These are phyloP conservation scores for Aphidius gifuensis DNA, from an alignment of 1,140 invertebrate species.

Conservation along the genomic window DNA sequence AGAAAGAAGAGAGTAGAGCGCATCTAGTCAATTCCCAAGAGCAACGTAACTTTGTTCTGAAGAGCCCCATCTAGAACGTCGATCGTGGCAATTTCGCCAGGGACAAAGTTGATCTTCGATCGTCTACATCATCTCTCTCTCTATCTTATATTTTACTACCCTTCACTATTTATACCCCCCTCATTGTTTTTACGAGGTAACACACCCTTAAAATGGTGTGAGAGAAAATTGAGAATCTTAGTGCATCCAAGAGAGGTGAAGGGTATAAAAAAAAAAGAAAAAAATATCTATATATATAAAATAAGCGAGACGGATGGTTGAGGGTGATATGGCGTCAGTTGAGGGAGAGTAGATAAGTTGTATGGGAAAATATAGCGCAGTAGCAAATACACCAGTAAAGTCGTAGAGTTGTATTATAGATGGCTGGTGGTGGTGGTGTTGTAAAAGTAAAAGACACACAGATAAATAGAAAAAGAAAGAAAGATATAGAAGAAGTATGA, in stretches of 20 bases:
- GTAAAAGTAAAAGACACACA: too few relatives aligned
- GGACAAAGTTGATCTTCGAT: slow-evolving; percentile 26
- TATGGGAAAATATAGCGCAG: neutral
- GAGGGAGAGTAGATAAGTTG: slow-evolving; percentile 5
- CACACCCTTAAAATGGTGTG: slow-evolving; percentile 9
- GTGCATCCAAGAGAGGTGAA: neutral
- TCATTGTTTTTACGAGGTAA: slow-evolving; percentile 27
- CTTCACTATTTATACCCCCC: slow-evolving; percentile 3
- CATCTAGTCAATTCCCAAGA: slow-evolving; percentile 18
- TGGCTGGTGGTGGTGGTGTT: neutral
- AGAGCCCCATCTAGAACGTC: slow-evolving; percentile 20
- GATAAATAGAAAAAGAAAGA: neutral
- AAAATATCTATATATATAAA: neutral
- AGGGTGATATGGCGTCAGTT: slow-evolving; percentile 17
- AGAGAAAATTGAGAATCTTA: neutral
- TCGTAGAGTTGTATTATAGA: neutral
- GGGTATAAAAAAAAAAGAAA: neutral
- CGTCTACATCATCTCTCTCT: neutral
- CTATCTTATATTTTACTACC: neutral
- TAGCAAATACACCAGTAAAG: neutral
- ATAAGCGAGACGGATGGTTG: slow-evolving; percentile 14
- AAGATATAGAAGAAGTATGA: slow-evolving; percentile 3
- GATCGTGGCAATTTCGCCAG: slow-evolving; percentile 23
- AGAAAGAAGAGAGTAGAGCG: neutral
- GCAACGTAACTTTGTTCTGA: slow-evolving; percentile 21